Base-by-base conservation (phyloP, 2,888 invertebrate species). In the Drosophila nigritarsus region DNA sequence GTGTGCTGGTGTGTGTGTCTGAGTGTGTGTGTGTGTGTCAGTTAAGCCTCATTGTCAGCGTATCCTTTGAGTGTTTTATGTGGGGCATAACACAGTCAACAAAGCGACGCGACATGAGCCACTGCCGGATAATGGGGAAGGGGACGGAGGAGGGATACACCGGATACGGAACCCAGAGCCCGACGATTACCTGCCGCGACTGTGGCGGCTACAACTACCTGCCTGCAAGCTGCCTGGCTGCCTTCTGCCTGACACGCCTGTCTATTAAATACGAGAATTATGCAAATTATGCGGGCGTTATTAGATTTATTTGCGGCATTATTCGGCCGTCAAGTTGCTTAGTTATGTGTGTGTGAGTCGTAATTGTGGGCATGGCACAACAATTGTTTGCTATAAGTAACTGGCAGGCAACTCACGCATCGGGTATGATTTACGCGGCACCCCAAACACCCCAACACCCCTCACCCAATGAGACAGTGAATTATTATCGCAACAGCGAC, bases 231-330 rank as follows among this genome's bases (percentile, higher is more conserved):
- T 51, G 51, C 32, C 51, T 3, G 36, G 38, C 32, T 51, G 51
- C 30, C 30, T 3, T 20, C 40, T 48, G 30, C 59, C 60, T 49
- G 50, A 67, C 29, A 36, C 38, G 49, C 27, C 63, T 76, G 73
- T 87, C 83, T 84, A 85, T 89, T 90, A 87, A 83, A 89, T 89
- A 90, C 82, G 90, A 81, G 84, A 90, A 91, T 89, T 89, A 89
- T 91, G 91, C 83, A 89, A 89, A 89, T 89, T 88, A 90, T 85
- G 87, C 81, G 67, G 76, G 89, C 68, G 69, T 87, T 83, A 91
- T 90, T 87, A 88, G 89, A 88, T 88, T 87, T 87, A 87, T 87
- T 90, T 90, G 74, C 63, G 82, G 74, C 84, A 75, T 78, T 89
- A 89, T 71, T 72, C 53, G 85, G 65, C 73, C 69, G 72, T 73